Percentiles rank a stretch among this genome's conserved stretches.
Conservation (phyloP, 2,797 vertebrate species). For the Diplodus sargus region DNA sequence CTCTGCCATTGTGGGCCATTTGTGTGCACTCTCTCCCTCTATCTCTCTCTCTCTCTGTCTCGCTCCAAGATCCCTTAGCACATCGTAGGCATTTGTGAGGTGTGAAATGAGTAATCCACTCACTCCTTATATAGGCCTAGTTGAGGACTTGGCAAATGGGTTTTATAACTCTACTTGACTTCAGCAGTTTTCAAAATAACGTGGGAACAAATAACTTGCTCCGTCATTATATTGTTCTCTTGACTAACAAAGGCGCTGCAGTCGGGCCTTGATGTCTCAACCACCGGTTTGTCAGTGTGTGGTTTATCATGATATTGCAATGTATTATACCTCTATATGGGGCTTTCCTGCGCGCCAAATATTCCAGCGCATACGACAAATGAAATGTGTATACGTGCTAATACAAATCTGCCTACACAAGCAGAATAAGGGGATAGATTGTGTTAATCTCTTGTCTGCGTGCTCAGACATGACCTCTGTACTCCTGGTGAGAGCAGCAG, state of each 20-base stretch:
- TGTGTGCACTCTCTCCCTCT: slow-evolving; percentile 54
- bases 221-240: slow-evolving; percentile 20
- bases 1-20: slow-evolving; percentile 66
- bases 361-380: not conserved
- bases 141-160: slow-evolving; percentile 63
- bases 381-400: not conserved
- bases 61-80: slow-evolving; percentile 59
- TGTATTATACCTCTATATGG: not conserved
- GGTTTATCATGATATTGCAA: not conserved
- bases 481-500: slow-evolving; percentile 47
- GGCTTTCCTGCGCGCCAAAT: not conserved
- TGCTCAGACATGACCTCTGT: slow-evolving; percentile 30
- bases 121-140: slow-evolving; percentile 68
- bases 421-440: no score
- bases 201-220: slow-evolving; percentile 27
- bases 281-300: not conserved
- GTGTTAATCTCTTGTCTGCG: slow-evolving; percentile 8
- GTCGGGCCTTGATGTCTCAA: not conserved
- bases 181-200: slow-evolving; percentile 56
- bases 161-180: slow-evolving; percentile 56
- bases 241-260: not conserved
- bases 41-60: slow-evolving; percentile 1
- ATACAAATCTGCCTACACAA: not conserved
- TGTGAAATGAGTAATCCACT: slow-evolving; percentile 80
- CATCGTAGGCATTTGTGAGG: slow-evolving; percentile 74